phyloP scores from a whole-genome alignment of 2,888 invertebrate species.

The Cryptocheilus praepositus region DNA sequence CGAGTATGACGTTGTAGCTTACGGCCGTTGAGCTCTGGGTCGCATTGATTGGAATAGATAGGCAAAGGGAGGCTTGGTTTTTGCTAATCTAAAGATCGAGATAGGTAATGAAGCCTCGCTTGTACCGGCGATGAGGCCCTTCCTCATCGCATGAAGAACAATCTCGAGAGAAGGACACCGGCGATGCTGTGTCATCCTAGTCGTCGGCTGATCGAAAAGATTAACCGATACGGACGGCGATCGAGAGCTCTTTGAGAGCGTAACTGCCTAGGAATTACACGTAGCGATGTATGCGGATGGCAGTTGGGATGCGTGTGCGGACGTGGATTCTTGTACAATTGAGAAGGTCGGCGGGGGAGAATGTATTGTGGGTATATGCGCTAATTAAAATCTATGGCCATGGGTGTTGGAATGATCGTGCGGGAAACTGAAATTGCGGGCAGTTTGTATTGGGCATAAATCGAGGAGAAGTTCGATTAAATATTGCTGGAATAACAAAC shows the following conservation, averaged over 20 bases:
- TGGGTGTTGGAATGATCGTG: too few species aligned
- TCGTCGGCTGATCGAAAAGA: constrained; percentile 43
- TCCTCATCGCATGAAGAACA: constrained; percentile 40
- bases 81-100: constrained; percentile 40
- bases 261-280: background rate
- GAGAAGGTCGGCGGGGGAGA: too few species aligned
- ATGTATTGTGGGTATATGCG: too few species aligned
- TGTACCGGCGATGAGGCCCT: constrained; percentile 18
- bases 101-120: constrained; percentile 38
- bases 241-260: background rate
- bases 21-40: background rate
- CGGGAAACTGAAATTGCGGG: too few species aligned
- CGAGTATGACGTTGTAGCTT: constrained; percentile 9
- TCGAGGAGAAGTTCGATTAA: too few species aligned
- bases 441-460: too few species aligned
- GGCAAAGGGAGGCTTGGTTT: constrained; percentile 27
- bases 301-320: too few species aligned
- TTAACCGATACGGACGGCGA: constrained; percentile 36
- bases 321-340: too few species aligned
- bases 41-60: constrained; percentile 17
- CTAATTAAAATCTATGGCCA: too few species aligned
- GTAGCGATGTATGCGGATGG: too few species aligned
- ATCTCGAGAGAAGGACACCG: constrained; percentile 26
- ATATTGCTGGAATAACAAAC: too few species aligned
- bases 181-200: constrained; percentile 44